phyloP scores from a whole-genome alignment of 2,888 invertebrate genomes.

The Andrena fulva region DNA sequence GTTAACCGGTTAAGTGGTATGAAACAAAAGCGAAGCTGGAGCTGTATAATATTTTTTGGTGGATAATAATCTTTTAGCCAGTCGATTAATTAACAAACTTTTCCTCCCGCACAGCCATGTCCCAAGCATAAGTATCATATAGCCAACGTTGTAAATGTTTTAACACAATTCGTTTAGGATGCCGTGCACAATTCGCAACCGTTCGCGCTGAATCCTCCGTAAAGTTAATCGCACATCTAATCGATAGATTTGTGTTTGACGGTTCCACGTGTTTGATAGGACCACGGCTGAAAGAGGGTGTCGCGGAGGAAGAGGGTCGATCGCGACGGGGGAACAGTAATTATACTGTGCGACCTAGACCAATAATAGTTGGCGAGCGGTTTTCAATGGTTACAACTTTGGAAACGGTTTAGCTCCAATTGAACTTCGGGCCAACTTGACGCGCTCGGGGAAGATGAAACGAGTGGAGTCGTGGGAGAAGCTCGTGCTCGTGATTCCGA shows the following conservation, averaged over 20 bases:
- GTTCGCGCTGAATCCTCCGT: neutral
- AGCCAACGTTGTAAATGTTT: neutral
- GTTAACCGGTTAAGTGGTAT: too few species aligned
- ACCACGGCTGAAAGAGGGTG: conserved; percentile 37
- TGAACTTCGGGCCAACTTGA: conserved; percentile 76
- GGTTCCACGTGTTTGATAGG: conserved; percentile 59
- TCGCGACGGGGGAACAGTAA: conserved; percentile 72
- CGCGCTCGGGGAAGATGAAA: conserved; percentile 74
- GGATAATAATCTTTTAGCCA: neutral
- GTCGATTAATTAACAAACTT: neutral
- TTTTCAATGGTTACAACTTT: conserved; percentile 80
- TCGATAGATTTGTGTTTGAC: conserved; percentile 65
- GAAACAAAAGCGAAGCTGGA: too few species aligned
- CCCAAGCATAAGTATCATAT: neutral
- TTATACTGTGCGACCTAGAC: conserved; percentile 79
- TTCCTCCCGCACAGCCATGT: neutral
- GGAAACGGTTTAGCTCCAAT: conserved; percentile 80
- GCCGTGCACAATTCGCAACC: neutral
- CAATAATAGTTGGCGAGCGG: conserved; percentile 80
- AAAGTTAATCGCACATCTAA: conserved; percentile 52
- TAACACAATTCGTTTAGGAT: neutral
- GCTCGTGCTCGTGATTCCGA: conserved; percentile 56
- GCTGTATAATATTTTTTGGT: too few species aligned
- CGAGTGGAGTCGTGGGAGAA: conserved; percentile 40
- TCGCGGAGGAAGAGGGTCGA: conserved; percentile 21